Conservation (phyloP, 2,888 invertebrate genomes). For the Salpingus planirostris region DNA sequence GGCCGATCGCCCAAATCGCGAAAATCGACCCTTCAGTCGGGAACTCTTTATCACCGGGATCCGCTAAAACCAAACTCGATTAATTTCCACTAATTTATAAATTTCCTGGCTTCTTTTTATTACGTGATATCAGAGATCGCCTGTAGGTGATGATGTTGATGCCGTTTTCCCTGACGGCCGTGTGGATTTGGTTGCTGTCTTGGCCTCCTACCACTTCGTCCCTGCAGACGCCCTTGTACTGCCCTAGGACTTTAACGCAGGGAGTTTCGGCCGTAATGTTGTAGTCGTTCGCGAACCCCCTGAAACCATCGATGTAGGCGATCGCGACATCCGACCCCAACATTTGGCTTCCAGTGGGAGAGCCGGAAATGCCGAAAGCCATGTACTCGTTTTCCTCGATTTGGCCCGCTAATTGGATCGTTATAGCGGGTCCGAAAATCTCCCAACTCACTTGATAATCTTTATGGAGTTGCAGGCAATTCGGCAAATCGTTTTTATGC, state of each 20-base stretch:
- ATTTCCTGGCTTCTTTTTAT: conserved; percentile 20
- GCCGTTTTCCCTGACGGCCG: conserved; percentile 61
- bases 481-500: conserved; percentile 61
- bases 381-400: conserved; percentile 71
- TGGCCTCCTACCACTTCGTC: conserved; percentile 74
- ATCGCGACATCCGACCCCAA: conserved; percentile 77
- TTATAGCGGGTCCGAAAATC: conserved; percentile 80
- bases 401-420: conserved; percentile 74
- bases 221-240: conserved; percentile 77
- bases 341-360: conserved; percentile 63
- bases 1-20: conserved; percentile 79
- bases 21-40: conserved; percentile 49
- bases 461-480: conserved; percentile 79
- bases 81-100: too few relatives aligned
- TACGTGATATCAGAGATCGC: conserved; percentile 64
- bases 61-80: conserved; percentile 56
- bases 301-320: conserved; percentile 60
- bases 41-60: conserved; percentile 67
- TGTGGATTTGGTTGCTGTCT: conserved; percentile 74
- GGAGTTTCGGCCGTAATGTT: conserved; percentile 76
- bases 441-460: conserved; percentile 82
- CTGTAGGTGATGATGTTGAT: conserved; percentile 73
- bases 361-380: conserved; percentile 82
- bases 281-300: conserved; percentile 73
- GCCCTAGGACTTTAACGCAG: conserved; percentile 80